phyloP scores from a whole-genome alignment of 1,140 invertebrate species.

The Steinernema khuongi region DNA sequence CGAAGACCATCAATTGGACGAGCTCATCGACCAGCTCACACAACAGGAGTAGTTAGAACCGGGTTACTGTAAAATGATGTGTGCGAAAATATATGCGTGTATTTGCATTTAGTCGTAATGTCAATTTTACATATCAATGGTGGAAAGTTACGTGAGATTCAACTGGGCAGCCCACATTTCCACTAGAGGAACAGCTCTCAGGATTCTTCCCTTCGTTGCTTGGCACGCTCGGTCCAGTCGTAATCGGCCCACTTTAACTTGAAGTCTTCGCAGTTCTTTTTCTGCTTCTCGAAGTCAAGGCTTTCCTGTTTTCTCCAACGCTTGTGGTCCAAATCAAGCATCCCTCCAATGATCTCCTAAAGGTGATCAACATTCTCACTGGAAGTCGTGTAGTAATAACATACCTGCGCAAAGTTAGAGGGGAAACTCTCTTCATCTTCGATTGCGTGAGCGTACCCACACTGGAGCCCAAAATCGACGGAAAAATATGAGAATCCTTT shows the following conservation, averaged over 20 bases:
- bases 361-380: slow-evolving; percentile 49
- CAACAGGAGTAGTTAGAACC: not conserved
- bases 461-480: slow-evolving; percentile 78
- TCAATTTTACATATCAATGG: too few species aligned
- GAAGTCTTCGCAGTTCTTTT: slow-evolving; percentile 68
- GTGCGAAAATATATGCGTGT: slow-evolving; percentile 3
- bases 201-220: not conserved
- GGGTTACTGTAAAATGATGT: not conserved
- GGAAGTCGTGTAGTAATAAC: slow-evolving; percentile 22
- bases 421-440: slow-evolving; percentile 85
- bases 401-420: slow-evolving; percentile 79
- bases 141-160: too few species aligned
- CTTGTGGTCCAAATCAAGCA: slow-evolving; percentile 78
- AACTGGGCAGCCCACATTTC: too few species aligned
- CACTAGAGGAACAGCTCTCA: not conserved
- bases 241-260: slow-evolving; percentile 67
- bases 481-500: slow-evolving; percentile 89
- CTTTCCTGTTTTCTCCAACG: slow-evolving; percentile 75
- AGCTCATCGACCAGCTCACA: not conserved
- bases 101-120: not conserved
- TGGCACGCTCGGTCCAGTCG: slow-evolving; percentile 62
- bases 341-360: slow-evolving; percentile 89
- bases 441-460: slow-evolving; percentile 89
- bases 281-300: slow-evolving; percentile 70
- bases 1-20: not conserved